A percentile compares a stretch with the other conserved stretches of the same genome.
Conservation (phyloP, 2,113 vertebrate genomes). For the Brevimyrus niger region DNA sequence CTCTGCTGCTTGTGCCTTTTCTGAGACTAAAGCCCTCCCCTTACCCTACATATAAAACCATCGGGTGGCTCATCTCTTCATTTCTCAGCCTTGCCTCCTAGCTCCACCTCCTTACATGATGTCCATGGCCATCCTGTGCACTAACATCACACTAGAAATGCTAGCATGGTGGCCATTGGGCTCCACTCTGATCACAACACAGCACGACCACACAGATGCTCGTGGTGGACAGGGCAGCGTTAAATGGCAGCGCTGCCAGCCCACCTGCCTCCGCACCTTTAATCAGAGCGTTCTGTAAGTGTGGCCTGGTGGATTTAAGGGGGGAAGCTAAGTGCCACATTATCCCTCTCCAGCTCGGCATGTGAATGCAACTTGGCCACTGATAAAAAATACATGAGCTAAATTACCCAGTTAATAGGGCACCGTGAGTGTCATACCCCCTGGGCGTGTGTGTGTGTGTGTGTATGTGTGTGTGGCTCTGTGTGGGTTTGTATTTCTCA, state of each 20-base stretch:
- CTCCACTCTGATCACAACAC: neutral
- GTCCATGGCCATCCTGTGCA: neutral
- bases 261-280: neutral
- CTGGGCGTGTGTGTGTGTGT: neutral
- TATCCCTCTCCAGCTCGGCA: neutral
- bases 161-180: neutral
- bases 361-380: neutral
- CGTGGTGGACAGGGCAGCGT: neutral
- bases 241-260: neutral
- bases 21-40: neutral
- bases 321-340: neutral
- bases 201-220: neutral
- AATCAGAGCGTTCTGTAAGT: neutral
- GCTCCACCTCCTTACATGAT: neutral
- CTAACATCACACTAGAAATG: neutral
- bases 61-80: neutral
- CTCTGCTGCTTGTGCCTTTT: too few relatives aligned
- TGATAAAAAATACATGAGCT: neutral
- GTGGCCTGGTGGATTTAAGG: neutral
- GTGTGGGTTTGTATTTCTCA: neutral
- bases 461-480: neutral
- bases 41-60: neutral
- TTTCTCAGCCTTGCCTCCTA: neutral
- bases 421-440: neutral
- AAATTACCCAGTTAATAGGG: neutral